phyloP scores from a whole-genome alignment of 2,113 vertebrate species.

The Loxodonta africana region DNA sequence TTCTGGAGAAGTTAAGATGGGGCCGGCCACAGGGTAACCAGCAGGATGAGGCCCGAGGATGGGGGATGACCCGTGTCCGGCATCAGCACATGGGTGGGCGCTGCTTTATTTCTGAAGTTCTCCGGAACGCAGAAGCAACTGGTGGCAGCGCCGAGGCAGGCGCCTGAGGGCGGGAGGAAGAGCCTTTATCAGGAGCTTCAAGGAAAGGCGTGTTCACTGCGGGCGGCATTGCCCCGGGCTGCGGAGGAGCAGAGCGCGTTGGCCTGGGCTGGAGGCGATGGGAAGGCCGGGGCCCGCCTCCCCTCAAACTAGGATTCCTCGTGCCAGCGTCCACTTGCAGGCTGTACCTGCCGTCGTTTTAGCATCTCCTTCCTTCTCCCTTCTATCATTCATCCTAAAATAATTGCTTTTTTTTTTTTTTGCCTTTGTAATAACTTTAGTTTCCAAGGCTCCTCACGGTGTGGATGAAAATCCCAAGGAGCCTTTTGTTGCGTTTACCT shows the following conservation, averaged over 20 bases:
- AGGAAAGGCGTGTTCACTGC: neutral
- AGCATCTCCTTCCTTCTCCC: neutral
- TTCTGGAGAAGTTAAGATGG: neutral
- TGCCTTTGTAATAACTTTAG: neutral
- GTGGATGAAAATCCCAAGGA: too few relatives aligned
- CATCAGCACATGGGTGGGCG: rapidly evolving
- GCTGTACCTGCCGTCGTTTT: rapidly evolving
- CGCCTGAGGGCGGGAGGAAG: neutral
- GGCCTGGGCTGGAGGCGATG: neutral
- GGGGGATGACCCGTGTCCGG: too few relatives aligned
- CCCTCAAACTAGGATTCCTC: rapidly evolving
- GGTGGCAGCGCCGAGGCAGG: neutral
- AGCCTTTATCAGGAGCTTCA: too few relatives aligned
- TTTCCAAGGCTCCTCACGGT: neutral
- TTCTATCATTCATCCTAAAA: neutral
- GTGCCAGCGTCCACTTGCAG: neutral
- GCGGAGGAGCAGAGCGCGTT: neutral
- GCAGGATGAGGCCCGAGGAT: neutral
- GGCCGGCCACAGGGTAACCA: neutral
- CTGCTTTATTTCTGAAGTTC: neutral
- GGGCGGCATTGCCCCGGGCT: neutral
- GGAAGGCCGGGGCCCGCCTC: neutral
- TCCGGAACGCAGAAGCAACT: neutral
- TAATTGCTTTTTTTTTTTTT: neutral
- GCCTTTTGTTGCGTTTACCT: neutral